Percentiles rank a stretch among this genome's conserved stretches.
phyloP scores from a whole-genome alignment of 2,888 invertebrate genomes.

The Agriotes lineatus region DNA sequence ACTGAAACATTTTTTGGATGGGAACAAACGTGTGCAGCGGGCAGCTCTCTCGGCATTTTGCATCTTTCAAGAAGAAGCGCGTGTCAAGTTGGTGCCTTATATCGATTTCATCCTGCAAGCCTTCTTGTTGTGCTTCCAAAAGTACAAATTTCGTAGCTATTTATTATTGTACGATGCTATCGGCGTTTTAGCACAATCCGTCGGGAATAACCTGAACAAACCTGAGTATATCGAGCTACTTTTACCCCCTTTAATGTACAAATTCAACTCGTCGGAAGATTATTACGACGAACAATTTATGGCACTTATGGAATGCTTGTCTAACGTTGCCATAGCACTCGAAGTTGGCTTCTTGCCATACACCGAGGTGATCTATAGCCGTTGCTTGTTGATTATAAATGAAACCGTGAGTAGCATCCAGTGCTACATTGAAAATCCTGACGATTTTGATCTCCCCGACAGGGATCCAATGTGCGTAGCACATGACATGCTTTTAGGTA shows the following conservation, averaged over 20 bases:
- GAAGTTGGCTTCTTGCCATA: slow-evolving; percentile 81
- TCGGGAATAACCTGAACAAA: slow-evolving; percentile 78
- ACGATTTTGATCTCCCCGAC: slow-evolving; percentile 76
- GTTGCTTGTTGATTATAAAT: slow-evolving; percentile 77
- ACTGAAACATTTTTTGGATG: slow-evolving; percentile 77
- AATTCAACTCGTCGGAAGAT: slow-evolving; percentile 78
- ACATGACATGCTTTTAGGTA: slow-evolving; percentile 78
- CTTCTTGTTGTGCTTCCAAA: slow-evolving; percentile 79
- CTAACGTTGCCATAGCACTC: slow-evolving; percentile 81
- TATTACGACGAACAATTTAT: slow-evolving; percentile 79
- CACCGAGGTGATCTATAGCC: slow-evolving; percentile 77
- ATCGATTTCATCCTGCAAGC: slow-evolving; percentile 78
- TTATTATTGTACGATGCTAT: slow-evolving; percentile 83
- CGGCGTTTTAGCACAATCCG: slow-evolving; percentile 80
- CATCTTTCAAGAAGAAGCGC: slow-evolving; percentile 82
- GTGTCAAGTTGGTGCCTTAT: slow-evolving; percentile 79
- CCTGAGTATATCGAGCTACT: slow-evolving; percentile 76
- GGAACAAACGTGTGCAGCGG: slow-evolving; percentile 82
- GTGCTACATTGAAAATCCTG: slow-evolving; percentile 73
- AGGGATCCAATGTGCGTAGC: slow-evolving; percentile 83
- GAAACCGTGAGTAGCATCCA: slow-evolving; percentile 76
- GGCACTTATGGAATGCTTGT: slow-evolving; percentile 80
- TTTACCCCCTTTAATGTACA: slow-evolving; percentile 80
- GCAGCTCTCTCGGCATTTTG: slow-evolving; percentile 85
- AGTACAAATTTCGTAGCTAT: slow-evolving; percentile 77